Evolutionary conservation across 2,797 vertebrate genomes (phyloP).

Genomic region (Hylomyscus alleni): DNA sequence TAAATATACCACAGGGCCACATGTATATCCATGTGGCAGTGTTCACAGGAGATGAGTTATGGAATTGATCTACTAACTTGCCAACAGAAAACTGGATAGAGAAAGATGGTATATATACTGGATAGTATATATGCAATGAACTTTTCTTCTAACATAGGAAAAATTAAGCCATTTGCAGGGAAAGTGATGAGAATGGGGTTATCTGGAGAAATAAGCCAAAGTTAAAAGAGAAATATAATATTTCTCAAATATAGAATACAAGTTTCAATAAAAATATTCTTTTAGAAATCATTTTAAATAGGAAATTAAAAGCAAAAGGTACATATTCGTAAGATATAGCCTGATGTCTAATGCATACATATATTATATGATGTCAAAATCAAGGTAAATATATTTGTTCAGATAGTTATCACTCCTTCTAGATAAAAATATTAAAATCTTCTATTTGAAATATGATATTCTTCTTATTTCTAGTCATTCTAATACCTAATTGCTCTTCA

Average conservation of each 20-base stretch:
- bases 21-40: too few relatives aligned
- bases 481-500: accelerated
- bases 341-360: background rate
- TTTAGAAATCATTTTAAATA: background rate
- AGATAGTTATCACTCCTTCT: background rate
- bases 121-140: background rate
- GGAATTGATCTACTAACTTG: background rate
- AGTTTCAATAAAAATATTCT: background rate
- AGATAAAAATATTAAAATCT: background rate
- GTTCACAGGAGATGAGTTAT: background rate
- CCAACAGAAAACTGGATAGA: background rate
- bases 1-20: too few relatives aligned
- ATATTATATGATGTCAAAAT: background rate
- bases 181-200: background rate
- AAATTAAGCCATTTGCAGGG: background rate
- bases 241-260: background rate
- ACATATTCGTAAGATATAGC: background rate
- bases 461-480: background rate
- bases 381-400: background rate
- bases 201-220: background rate
- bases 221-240: background rate
- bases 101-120: background rate
- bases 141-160: background rate
- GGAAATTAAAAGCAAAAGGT: background rate
- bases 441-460: background rate